A percentile compares a stretch with the other conserved stretches of the same genome.
These are phyloP conservation scores for Heloderma charlesbogerti DNA, from an alignment of 2,113 vertebrate species.

Conservation along the genomic window DNA sequence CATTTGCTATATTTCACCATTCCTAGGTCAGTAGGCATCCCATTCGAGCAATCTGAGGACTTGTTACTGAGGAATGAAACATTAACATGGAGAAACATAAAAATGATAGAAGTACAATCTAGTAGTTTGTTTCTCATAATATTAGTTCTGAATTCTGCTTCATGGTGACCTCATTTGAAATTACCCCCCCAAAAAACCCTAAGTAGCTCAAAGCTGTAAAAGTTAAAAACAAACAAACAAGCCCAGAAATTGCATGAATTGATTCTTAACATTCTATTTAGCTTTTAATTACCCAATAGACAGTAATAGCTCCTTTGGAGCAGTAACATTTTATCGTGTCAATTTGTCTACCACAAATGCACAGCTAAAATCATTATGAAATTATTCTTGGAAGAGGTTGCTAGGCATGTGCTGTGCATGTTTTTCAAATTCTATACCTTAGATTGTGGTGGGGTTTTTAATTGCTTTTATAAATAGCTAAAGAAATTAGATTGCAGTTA, in stretches of 20 bases:
- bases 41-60: neutral
- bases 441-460: slow-evolving; percentile 14
- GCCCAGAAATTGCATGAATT: slow-evolving; percentile 58
- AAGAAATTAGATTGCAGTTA: slow-evolving; percentile 65
- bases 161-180: slow-evolving; percentile 44
- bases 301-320: slow-evolving; percentile 71
- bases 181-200: slow-evolving; percentile 27
- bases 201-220: slow-evolving; percentile 61
- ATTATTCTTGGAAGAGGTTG: slow-evolving; percentile 66
- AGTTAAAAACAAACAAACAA: slow-evolving; percentile 62
- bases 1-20: neutral
- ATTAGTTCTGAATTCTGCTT: slow-evolving; percentile 27
- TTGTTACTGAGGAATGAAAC: neutral
- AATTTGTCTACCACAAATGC: slow-evolving; percentile 64
- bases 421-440: slow-evolving; percentile 36
- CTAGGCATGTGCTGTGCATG: slow-evolving; percentile 36
- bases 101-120: neutral
- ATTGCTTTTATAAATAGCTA: slow-evolving; percentile 57
- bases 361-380: slow-evolving; percentile 70
- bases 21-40: neutral
- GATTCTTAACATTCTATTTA: slow-evolving; percentile 73
- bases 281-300: slow-evolving; percentile 74
- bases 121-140: neutral
- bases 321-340: slow-evolving; percentile 65
- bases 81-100: neutral